Percentiles rank a stretch among this genome's conserved stretches.
These are phyloP conservation scores for Rhogogaster chlorosoma DNA, from an alignment of 2,888 invertebrate genomes.

Conservation along the genomic window DNA sequence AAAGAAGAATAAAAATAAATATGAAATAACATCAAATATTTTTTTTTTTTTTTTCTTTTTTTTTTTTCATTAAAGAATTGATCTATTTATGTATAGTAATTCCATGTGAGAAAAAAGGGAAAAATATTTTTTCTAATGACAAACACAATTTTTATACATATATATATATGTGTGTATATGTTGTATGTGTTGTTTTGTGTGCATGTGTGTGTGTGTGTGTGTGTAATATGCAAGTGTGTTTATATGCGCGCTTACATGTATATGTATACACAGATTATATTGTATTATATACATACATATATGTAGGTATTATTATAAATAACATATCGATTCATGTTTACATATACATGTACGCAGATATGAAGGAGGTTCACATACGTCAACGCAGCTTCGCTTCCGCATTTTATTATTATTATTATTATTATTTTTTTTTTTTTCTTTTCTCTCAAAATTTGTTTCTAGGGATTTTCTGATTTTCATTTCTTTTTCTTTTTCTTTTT, in stretches of 20 bases:
- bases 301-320: not conserved
- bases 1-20: constrained; percentile 27
- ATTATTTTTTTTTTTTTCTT: not conserved
- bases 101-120: constrained; percentile 30
- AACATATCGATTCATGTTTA: constrained; percentile 18
- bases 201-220: not conserved
- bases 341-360: constrained; percentile 34
- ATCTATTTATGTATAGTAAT: constrained; percentile 35
- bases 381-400: constrained; percentile 22
- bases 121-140: constrained; percentile 40
- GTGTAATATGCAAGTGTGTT: not conserved
- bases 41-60: constrained; percentile 45
- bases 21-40: constrained; percentile 13
- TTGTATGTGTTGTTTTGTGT: not conserved
- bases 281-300: constrained; percentile 8
- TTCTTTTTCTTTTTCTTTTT: constrained; percentile 1
- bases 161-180: not conserved
- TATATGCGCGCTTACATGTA: constrained; percentile 38
- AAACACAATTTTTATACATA: constrained; percentile 33
- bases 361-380: constrained; percentile 42
- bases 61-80: constrained; percentile 42
- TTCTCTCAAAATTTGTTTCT: constrained; percentile 11
- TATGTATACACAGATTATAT: constrained; percentile 37
- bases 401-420: constrained; percentile 13
- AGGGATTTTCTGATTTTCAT: constrained; percentile 14